Base-by-base conservation (phyloP, 2,797 vertebrate genomes). In the Myotis planiceps region DNA sequence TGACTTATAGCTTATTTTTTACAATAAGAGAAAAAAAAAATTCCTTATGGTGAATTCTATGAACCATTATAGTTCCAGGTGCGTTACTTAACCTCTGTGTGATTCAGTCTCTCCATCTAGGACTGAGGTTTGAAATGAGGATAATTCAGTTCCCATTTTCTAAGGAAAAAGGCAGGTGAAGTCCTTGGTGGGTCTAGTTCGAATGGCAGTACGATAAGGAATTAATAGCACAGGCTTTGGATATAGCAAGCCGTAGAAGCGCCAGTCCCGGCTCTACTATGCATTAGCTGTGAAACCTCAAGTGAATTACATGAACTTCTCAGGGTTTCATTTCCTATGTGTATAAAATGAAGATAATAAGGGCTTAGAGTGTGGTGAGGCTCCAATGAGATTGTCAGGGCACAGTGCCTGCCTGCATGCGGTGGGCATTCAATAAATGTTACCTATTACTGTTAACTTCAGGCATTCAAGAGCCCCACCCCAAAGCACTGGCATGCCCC, bases 1-100 rank as follows among this genome's bases (percentile, higher is more conserved):
- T 78, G 72, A 79, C 18, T 53, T 63, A 90, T 23, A 75, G n/a
- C 19, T 90, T 93, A 66, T 71, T 21, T 91, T 94, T 88, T 92
- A 90, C 6, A 15, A 37, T 39, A 75, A 78, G 25, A 32, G 69
- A 83, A 92, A 71, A 92, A 71, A 49, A 80, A 51, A 66, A 42
- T 45, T 23, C 32, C 6, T 65, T 42, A 75, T 13, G 23, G 4
- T 65, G 74, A 91, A 39, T 79, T 83, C 45, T 0, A 0, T 88
- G 69, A 88, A 65, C 42, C 0, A 12, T 58, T 60, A 34, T 23
- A 84, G 14, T 39, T 94, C 29, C 14, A n/a, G 37, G 21, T 53
- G 39, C 89, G 55, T 58, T 66, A 49, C 21, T 65, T 72, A 55
- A 79, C 9, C 32, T 95, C 55, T 53, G 2, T 47, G 37, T 80